Evolutionary conservation across 1,140 invertebrate genomes (phyloP), one percentile per base, ranked within the genome.

Genomic region (Eurosta solidaginis): DNA sequence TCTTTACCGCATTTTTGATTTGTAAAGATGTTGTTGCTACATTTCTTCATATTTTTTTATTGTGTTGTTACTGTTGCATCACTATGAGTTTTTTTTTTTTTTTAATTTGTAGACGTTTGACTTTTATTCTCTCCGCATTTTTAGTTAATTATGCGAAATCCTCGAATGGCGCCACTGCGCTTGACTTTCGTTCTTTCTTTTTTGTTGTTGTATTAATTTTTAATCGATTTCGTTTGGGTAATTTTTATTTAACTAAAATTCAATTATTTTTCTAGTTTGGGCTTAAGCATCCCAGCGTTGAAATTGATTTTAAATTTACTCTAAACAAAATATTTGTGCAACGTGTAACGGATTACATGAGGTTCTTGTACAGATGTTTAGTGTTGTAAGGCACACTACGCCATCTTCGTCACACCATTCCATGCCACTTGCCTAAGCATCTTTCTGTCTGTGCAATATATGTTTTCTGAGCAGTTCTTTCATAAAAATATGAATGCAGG

Each of bases 141-240:
- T 77, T n/a, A 25, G 76, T 77, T 77, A 77, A 77, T 77, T 77
- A 77, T 77, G 76, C 76, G 76, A 77, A 77, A 77, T 54, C 50
- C 42, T 45, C 44, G 52, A 44, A 14, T 77, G 77, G 77, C 77
- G 77, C 77, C 77, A 77, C 44, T 77, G 54, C 42, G 22, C 44
- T 77, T n/a, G 25, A 45, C 59, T 77, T 68, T 77, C n/a, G 33
- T 50, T 77, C 44, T 68, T 14, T 45, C 44, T n/a, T n/a, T n/a
- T n/a, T n/a, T n/a, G n/a, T n/a, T n/a, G n/a, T n/a, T n/a, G n/a
- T 22, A 59, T 50, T 59, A 77, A 68, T 73, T 77, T 77, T 73
- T 77, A 77, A 77, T 77, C 77, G 77, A 77, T 77, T 77, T 77
- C 59, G 22, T 50, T 49, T 63, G 77, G 77, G 45, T 77, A 73